Evolutionary conservation across 2,113 vertebrate species (phyloP), one percentile per base, ranked within the genome.

Genomic region (Saguinus midas): DNA sequence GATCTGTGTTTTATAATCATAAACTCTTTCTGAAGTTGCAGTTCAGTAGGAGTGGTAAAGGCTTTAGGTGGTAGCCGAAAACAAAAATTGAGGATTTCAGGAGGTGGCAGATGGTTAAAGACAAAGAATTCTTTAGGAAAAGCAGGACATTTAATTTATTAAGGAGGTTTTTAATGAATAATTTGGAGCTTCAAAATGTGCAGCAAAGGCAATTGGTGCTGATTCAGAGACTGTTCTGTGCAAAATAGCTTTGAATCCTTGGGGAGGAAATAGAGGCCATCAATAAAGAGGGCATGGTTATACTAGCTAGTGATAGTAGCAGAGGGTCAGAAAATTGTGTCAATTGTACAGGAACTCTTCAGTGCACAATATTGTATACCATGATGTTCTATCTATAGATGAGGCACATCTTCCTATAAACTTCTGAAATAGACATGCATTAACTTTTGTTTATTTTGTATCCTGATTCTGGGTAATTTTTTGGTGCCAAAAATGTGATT

Each of bases 151-250:
- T 66, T 92, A 89, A 72, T 57, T 96, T 48, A 85, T 66, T 85
- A 86, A 52, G 35, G 17, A 3, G 4, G 85, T 68, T 85, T 92
- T 94, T 58, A 68, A 76, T 48, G 73, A 96, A 55, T 96, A 68
- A 68, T 96, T 89, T 94, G 84, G 81, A 75, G 85, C 45, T n/a
- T 93, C 92, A 85, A 96, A 92, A 80, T 75, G 21, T 86, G 27
- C 13, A 89, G 37, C 75, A 52, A 89, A 94, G 66, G 72, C n/a
- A 80, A 43, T 43, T 21, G 50, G 35, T 84, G 25, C 12, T 58
- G 45, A 78, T 92, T 80, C 72, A 81, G 52, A 80, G 55, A 92
- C 45, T 48, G 81, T 23, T 52, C 29, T 43, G 45, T 68, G 35
- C 16, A 45, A 13, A 80, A 75, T 94, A 48, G n/a, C 27, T 85